A percentile compares a stretch with the other conserved stretches of the same genome.
Conservation (phyloP, 2,888 invertebrate species). For the Drosophila barbarae region DNA sequence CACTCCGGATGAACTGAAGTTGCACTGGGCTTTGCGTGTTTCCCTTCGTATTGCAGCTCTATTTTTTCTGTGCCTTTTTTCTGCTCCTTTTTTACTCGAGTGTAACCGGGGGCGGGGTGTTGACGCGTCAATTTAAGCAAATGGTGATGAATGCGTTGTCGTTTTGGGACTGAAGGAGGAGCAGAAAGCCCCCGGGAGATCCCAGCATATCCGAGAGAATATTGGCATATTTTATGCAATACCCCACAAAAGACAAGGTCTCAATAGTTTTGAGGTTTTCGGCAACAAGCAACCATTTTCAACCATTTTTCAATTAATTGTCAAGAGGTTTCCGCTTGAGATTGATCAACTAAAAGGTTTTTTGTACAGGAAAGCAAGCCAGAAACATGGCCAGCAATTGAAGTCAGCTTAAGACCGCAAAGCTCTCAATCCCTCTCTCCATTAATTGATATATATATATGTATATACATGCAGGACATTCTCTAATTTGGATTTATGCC, state of each 20-base stretch:
- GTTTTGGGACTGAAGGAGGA: slow-evolving; percentile 21
- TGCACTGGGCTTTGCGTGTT: slow-evolving; percentile 48
- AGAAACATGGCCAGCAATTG: slow-evolving; percentile 7
- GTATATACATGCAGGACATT: slow-evolving; percentile 8
- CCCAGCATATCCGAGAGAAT: slow-evolving; percentile 16
- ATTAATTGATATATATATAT: slow-evolving; percentile 28
- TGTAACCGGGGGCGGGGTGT: slow-evolving; percentile 21
- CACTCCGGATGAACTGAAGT: slow-evolving; percentile 68
- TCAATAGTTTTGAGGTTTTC: slow-evolving; percentile 36
- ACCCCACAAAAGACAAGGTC: slow-evolving; percentile 50
- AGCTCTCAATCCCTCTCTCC: slow-evolving; percentile 18
- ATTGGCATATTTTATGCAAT: slow-evolving; percentile 73
- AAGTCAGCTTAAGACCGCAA: slow-evolving; percentile 31
- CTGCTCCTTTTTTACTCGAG: slow-evolving; percentile 8
- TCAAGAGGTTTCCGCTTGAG: slow-evolving; percentile 39
- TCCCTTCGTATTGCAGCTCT: slow-evolving; percentile 1
- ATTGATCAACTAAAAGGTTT: slow-evolving; percentile 28
- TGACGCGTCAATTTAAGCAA: slow-evolving; percentile 67
- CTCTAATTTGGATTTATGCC: slow-evolving; percentile 34
- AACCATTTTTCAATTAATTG: slow-evolving; percentile 56
- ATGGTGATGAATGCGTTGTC: slow-evolving; percentile 70
- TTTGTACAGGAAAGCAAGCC: not conserved
- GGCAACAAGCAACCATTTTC: slow-evolving; percentile 31
- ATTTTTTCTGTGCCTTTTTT: not conserved
- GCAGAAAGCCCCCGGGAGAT: slow-evolving; percentile 40